Evolutionary conservation across 2,888 invertebrate species (phyloP), one percentile per base, ranked within the genome.

Genomic region (Ormyrus nitidulus): DNA sequence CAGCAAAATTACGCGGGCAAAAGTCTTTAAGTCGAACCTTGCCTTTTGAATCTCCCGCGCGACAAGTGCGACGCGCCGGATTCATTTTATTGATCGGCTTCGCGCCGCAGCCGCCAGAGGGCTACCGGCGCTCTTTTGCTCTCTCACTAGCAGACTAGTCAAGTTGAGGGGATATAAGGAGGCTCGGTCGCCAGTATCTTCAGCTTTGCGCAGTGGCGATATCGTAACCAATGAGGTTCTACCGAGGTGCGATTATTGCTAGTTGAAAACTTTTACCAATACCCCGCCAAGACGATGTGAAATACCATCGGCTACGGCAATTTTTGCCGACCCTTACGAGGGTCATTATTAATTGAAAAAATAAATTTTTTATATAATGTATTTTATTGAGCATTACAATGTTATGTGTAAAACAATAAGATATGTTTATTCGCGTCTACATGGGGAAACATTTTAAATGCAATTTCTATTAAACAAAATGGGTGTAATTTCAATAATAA

Each of bases 251-350:
- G 94, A 94, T 95, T 95, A 95, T 95, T 95, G 95, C 95, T 95
- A 95, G 95, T 95, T 95, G 95, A 95, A 95, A 95, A 96, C 95
- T 95, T 95, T 95, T 94, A 95, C 95, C 95, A 95, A 95, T 95
- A 95, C 95, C 95, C 95, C 95, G 95, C 95, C 95, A 92, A 92
- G 94, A 92, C 94, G 94, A 93, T 94, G 94, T 95, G 94, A 94
- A 95, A 95, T 93, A 95, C 93, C 94, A 94, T 93, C 93, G 94
- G 92, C 94, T 92, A 93, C 92, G 95, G 94, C 95, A 95, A 95
- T 95, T 95, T 95, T 95, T 95, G 94, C 90, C 93, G 92, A 93
- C 80, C 80, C 81, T 82, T 83, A 83, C 83, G 84, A 81, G 83
- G 80, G 81, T 82, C 80, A 68, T 79, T 64, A 65, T 34, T n/a